Evolutionary conservation across 2,113 vertebrate genomes (phyloP).

Genomic region (Rhizomys pruinosus): DNA sequence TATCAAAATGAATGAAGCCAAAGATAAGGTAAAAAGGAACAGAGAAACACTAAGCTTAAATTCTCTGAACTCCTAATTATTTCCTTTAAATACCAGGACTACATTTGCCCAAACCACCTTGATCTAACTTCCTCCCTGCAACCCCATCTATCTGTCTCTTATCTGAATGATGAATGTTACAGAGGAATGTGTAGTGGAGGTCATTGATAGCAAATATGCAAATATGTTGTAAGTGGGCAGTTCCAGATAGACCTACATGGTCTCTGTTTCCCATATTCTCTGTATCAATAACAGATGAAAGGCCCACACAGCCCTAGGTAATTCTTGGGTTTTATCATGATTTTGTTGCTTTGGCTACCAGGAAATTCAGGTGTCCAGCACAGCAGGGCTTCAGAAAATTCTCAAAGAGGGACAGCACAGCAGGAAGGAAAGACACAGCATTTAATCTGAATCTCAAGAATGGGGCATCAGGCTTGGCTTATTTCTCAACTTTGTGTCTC

Average conservation of each 20-base stretch:
- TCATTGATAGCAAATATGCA: too few relatives aligned
- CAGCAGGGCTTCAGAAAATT: too few relatives aligned
- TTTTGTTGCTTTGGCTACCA: background rate
- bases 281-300: background rate
- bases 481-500: background rate
- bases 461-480: background rate
- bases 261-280: background rate
- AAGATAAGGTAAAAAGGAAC: background rate
- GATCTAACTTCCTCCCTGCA: background rate
- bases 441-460: too few relatives aligned
- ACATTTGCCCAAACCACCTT: background rate
- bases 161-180: too few relatives aligned
- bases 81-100: background rate
- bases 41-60: background rate
- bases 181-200: too few relatives aligned
- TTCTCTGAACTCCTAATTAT: background rate
- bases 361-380: background rate
- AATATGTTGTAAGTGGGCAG: too few relatives aligned
- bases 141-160: background rate
- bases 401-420: too few relatives aligned
- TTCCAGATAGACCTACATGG: background rate
- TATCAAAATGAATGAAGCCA: background rate
- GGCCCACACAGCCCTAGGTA: background rate
- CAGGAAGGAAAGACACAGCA: too few relatives aligned
- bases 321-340: background rate